phyloP scores from a whole-genome alignment of 2,797 vertebrate species.

The Poliocrania exsul region DNA sequence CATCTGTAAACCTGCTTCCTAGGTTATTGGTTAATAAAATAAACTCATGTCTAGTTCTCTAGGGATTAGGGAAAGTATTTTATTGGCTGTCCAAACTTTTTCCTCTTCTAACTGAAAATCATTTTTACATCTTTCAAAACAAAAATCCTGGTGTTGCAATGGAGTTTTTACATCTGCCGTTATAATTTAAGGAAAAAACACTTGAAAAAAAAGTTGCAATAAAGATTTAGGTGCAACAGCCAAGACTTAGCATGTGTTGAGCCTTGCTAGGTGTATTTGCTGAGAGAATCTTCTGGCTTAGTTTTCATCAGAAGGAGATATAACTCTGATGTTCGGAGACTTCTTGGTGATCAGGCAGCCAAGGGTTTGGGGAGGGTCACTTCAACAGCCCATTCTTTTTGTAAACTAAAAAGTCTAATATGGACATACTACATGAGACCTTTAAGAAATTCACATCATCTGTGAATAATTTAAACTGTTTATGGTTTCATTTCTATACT shows the following conservation, averaged over 20 bases:
- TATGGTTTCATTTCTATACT: not conserved
- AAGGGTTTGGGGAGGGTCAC: not conserved
- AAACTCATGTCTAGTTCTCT: not conserved
- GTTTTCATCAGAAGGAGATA: not conserved
- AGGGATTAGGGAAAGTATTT: not conserved
- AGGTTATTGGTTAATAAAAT: not conserved
- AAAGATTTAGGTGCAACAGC: not conserved
- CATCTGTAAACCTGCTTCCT: not conserved
- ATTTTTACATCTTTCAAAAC: not conserved
- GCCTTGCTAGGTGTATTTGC: not conserved
- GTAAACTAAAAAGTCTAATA: not conserved
- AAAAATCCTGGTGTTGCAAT: not conserved
- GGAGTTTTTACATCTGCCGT: not conserved
- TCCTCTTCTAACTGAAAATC: not conserved
- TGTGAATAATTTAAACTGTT: not conserved
- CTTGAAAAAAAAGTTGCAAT: not conserved
- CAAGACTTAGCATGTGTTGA: not conserved
- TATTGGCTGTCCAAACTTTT: not conserved
- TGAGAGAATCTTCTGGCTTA: not conserved
- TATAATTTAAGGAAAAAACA: not conserved
- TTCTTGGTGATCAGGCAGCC: accelerated
- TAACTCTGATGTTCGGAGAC: not conserved
- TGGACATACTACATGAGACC: not conserved
- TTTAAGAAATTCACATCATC: not conserved
- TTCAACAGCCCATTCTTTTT: not conserved